Evolutionary conservation across 2,797 vertebrate genomes (phyloP), one percentile per base, ranked within the genome.

Genomic region (Rhodeus uyekii): DNA sequence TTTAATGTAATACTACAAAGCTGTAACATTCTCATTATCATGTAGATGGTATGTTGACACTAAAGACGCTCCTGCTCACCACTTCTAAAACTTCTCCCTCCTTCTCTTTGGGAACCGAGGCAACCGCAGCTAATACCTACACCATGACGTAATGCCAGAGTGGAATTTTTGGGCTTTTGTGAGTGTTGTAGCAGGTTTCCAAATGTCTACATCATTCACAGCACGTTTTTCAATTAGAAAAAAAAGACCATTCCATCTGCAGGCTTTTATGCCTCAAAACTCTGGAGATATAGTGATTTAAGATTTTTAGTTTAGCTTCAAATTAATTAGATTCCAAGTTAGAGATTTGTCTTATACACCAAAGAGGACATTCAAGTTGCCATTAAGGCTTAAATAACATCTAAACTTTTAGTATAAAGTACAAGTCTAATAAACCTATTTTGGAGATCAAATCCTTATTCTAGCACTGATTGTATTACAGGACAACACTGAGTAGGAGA

Each of bases 91-190:
- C 32, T 58, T 42, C 61, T 22, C 29, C 75, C 29, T 69, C 9
- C 46, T 78, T 58, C 69, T 13, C 58, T 50, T 76, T 65, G 61
- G 61, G 61, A 78, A 76, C 74, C 27, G 22, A 34, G 78, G 63
- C 46, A 73, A 72, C 76, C 19, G 19, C 44, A 64, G 84, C 39
- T 68, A 46, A 86, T 84, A 76, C 82, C 79, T 80, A 68, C 68
- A 82, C 50, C 65, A 84, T 86, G 82, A 87, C 19, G 79, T 82
- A 87, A 84, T 76, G 82, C 42, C 61, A 48, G 76, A 79, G 38
- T 9, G 5, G 71, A 53, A 67, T 79, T 69, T 72, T 81, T 42
- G 39, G 77, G 68, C 74, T 83, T 83, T 85, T 75, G 22, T 71
- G 38, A 60, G 58, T 34, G 44, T 44, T 14, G 38, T 8, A 42